Base-by-base conservation (phyloP, 2,888 invertebrate species). In the Clunio marinus region DNA sequence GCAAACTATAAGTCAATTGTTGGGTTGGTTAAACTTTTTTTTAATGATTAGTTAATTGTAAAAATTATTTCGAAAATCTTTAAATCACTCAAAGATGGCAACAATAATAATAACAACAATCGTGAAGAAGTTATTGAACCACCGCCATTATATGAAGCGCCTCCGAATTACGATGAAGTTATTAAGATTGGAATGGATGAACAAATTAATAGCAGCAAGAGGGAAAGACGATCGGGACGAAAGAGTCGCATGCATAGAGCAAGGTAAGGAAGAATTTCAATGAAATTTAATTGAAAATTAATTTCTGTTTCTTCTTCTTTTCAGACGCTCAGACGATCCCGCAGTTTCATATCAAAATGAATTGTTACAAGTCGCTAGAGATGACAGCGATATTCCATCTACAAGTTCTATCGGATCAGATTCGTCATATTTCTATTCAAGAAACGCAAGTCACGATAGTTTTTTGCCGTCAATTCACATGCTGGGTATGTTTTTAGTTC, bases 81-180 rank as follows among this genome's bases (percentile, higher is more conserved):
- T 37, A 24, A 24, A 2, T 41, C 13, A 27, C 22, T 57, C 10
- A 37, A 37, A 73, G 77, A 81, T 72, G 75, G 80, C 74, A 77
- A 80, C 75, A 77, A 80, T 75, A 76, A 80, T 76, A 75, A 82
- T 81, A 58, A 74, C 76, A 1, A 74, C 8, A 17, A 57, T 2
- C 76, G 81, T 0, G 77, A 81, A 72, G 79, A 79, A 13, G 79
- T 78, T 68, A 72, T 74, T 7, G 86, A 87, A 70, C 86, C 87
- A 35, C 85, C 85, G 8, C 88, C 88, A 0, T 81, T 81, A 58
- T 88, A 88, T 75, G 88, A 88, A 74, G 84, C 86, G 0, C 88
- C 88, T 0, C 88, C 88, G 0, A 85, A 86, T 70, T 88, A 88
- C 73, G 85, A 86, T 69, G 87, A 88, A 70, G 83, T 87, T n/a